Conservation (phyloP, 2,113 vertebrate genomes). For the Falco punctatus region DNA sequence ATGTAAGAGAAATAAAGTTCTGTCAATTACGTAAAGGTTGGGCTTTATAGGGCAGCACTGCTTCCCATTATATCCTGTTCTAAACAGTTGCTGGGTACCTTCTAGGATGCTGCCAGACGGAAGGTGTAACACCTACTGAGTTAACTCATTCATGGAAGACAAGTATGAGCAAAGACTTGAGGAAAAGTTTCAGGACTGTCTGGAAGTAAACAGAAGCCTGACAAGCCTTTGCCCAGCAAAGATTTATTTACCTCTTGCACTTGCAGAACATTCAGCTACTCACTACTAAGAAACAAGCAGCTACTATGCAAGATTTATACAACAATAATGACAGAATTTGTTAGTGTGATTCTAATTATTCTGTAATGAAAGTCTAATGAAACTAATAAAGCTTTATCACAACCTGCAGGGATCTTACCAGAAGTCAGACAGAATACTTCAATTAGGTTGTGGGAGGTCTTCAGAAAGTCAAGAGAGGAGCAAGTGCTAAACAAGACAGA, state of each 20-base stretch:
- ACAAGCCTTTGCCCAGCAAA: not conserved
- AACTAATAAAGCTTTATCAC: slow-evolving; percentile 57
- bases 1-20: not conserved
- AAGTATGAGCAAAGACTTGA: not conserved
- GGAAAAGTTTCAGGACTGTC: not conserved
- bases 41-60: not conserved
- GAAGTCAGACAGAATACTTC: not conserved
- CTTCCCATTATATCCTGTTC: not conserved
- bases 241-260: not conserved
- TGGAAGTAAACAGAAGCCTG: not conserved
- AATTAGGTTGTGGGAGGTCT: not conserved
- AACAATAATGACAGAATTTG: slow-evolving; percentile 18
- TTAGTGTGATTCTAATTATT: slow-evolving; percentile 36
- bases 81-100: not conserved
- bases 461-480: not conserved
- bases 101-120: not conserved
- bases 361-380: slow-evolving; percentile 52
- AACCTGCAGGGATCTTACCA: not conserved
- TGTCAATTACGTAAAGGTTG: not conserved
- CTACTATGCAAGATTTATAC: slow-evolving; percentile 13
- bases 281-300: not conserved
- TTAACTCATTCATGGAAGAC: not conserved
- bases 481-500: not conserved
- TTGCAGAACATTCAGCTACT: not conserved
- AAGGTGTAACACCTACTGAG: not conserved